phyloP scores from a whole-genome alignment of 2,113 vertebrate genomes.

The Donacobius atricapilla region DNA sequence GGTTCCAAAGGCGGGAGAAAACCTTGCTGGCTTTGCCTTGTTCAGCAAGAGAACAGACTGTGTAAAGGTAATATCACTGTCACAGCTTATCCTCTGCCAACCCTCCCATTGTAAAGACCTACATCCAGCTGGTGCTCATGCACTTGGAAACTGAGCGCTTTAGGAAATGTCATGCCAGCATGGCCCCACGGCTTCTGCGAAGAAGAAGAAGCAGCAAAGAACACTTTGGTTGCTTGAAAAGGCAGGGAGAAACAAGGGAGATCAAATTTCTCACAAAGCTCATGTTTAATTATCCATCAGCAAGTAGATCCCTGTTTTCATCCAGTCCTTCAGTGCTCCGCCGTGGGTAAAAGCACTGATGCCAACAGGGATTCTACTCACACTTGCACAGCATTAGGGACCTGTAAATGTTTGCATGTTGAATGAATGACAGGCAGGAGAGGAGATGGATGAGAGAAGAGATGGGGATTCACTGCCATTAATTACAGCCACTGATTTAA shows the following conservation, averaged over 20 bases:
- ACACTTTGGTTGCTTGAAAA: neutral
- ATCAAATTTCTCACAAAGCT: neutral
- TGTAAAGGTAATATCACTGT: neutral
- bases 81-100: neutral
- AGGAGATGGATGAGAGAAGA: neutral
- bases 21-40: neutral
- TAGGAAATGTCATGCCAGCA: neutral
- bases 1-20: neutral
- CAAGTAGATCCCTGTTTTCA: neutral
- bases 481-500: neutral
- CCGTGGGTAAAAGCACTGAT: neutral
- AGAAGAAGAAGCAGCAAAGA: neutral
- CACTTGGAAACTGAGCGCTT: neutral
- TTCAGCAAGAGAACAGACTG: neutral
- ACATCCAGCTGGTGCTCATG: accelerated
- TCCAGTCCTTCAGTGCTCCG: neutral
- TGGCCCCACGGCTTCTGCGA: neutral
- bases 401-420: neutral
- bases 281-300: neutral
- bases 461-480: neutral
- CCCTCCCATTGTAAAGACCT: neutral
- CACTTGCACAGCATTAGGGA: neutral
- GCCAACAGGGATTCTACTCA: neutral
- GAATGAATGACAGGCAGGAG: neutral
- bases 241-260: neutral